A percentile compares a stretch with the other conserved stretches of the same genome.
Conservation (phyloP, 2,888 invertebrate species). For the Caenorhabditis macrosperma region DNA sequence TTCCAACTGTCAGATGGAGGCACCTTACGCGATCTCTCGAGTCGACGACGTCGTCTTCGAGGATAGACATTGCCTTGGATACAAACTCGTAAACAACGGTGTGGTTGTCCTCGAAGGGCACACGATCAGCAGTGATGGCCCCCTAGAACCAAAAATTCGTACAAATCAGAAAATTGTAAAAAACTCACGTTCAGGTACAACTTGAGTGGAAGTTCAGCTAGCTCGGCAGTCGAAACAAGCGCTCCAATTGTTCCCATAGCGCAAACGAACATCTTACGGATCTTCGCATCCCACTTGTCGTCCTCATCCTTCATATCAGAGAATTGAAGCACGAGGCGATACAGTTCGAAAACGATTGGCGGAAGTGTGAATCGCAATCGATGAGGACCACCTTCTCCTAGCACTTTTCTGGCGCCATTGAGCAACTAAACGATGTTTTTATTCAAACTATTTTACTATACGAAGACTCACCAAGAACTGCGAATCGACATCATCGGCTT, state of each 20-base stretch:
- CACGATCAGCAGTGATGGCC: slow-evolving; percentile 85
- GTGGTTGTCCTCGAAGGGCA: slow-evolving; percentile 92
- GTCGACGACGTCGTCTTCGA: slow-evolving; percentile 71
- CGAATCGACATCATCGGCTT: slow-evolving; percentile 84
- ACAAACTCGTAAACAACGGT: slow-evolving; percentile 98
- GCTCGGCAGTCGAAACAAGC: slow-evolving; percentile 91
- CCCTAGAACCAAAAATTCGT: slow-evolving; percentile 86
- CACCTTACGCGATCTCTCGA: slow-evolving; percentile 67
- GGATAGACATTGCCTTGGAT: slow-evolving; percentile 69
- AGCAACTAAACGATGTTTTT: slow-evolving; percentile 87
- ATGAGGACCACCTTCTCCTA: slow-evolving; percentile 91
- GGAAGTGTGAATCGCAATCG: slow-evolving; percentile 93
- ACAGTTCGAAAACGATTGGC: slow-evolving; percentile 94
- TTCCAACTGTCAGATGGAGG: slow-evolving; percentile 63
- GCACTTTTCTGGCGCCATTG: slow-evolving; percentile 90
- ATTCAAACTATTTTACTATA: neutral
- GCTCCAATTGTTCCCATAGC: slow-evolving; percentile 95
- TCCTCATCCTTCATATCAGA: slow-evolving; percentile 61
- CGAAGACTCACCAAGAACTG: slow-evolving; percentile 81
- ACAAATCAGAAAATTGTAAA: neutral
- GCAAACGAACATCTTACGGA: slow-evolving; percentile 97
- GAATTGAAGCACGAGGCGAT: slow-evolving; percentile 84
- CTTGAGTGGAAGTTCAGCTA: slow-evolving; percentile 93
- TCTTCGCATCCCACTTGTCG: slow-evolving; percentile 98
- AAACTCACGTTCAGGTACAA: slow-evolving; percentile 86